phyloP scores from a whole-genome alignment of 2,797 vertebrate species.

The Periparus ater region DNA sequence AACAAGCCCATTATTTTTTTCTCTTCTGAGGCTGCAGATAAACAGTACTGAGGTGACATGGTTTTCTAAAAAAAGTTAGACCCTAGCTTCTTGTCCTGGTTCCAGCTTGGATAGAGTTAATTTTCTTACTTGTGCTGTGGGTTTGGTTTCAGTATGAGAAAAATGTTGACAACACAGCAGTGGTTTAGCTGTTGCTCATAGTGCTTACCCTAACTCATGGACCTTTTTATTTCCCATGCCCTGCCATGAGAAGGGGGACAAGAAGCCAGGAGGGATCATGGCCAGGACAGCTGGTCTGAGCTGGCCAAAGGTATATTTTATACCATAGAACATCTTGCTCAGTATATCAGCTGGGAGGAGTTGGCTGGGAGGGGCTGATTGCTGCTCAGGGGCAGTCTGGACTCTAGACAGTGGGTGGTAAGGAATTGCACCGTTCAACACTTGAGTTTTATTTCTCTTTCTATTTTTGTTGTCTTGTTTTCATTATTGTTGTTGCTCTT shows the following conservation, averaged over 20 bases:
- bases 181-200: fast-evolving
- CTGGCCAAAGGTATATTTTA: neutral
- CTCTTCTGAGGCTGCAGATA: neutral
- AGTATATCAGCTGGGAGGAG: neutral
- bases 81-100: neutral
- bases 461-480: neutral
- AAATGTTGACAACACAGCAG: neutral
- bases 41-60: neutral
- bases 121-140: neutral
- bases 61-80: neutral
- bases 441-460: neutral
- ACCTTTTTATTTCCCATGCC: fast-evolving
- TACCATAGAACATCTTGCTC: neutral
- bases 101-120: neutral
- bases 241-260: neutral
- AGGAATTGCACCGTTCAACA: neutral
- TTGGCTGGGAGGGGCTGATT: neutral
- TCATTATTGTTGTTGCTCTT: neutral
- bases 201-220: neutral
- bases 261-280: neutral
- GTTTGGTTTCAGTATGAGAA: neutral
- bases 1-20: neutral
- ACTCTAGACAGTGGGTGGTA: neutral
- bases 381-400: neutral
- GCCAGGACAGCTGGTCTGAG: neutral